Base-by-base conservation (phyloP, 2,797 vertebrate genomes). In the Acrocephalus scirpaceus region DNA sequence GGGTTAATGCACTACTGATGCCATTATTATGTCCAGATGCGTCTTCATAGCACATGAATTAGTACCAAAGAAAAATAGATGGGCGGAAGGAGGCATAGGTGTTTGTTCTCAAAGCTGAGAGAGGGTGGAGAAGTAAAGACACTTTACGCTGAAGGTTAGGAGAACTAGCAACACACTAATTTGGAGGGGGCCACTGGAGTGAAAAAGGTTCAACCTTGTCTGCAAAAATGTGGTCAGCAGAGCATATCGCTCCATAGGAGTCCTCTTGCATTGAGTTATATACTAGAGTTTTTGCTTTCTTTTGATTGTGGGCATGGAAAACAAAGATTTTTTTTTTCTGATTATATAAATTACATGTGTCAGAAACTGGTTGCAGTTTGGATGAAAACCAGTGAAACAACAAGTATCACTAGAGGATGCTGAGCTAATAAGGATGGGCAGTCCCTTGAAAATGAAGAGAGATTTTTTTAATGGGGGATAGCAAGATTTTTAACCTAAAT, bases 201-300 rank as follows among this genome's bases (percentile, higher is more conserved):
- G 7, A 27, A 47, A 69, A 80, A 61, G 2, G 3, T 71, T 62
- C 3, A 3, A 57, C 15, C 7, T 7, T 69, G 9, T 57, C 29
- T 54, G 9, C 45, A 61, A 25, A 53, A 26, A 74, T 53, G 15
- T n/a, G 21, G 18, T 54, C 14, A 10, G 2, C 53, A 21, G 21
- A 5, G 16, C 9, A n/a, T 27, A 38, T 42, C 0, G 0, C 36
- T 72, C 29, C 32, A 1, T 44, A 50, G 80, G 32, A 40, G 22
- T 27, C 25, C 12, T 47, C 22, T 58, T 38, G n/a, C 14, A 51
- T 17, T 51, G n/a, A 83, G n/a, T 15, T 21, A 4, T 32, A 12
- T 60, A 25, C 26, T 74, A 20, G 74, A 48, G 45, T 32, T 36
- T 20, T 21, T 69, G 29, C 5, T 76, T 26, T 62, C 70, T 53